Percentiles rank a stretch among this genome's conserved stretches.
phyloP scores from a whole-genome alignment of 2,888 invertebrate genomes.

The Philaethria dido region DNA sequence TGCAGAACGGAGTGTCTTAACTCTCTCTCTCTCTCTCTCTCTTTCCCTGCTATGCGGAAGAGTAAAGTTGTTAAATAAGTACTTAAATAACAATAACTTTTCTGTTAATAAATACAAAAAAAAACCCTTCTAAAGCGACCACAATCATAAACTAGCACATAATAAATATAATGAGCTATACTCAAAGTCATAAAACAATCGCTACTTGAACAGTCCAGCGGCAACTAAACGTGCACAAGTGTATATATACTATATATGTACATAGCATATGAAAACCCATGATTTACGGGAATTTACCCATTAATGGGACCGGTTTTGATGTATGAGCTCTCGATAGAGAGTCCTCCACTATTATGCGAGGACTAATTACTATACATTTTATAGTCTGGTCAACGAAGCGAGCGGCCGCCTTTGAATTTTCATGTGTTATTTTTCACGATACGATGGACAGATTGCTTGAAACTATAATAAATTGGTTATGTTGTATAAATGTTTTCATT shows the following conservation, averaged over 20 bases:
- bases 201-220: slow-evolving; percentile 5
- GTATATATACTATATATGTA: background rate
- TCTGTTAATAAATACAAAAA: background rate
- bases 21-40: no score
- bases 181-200: slow-evolving; percentile 7
- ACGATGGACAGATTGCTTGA: slow-evolving; percentile 19
- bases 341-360: slow-evolving; percentile 40
- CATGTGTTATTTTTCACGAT: slow-evolving; percentile 33
- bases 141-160: background rate
- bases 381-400: slow-evolving; percentile 30
- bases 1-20: no score
- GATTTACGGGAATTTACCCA: slow-evolving; percentile 43
- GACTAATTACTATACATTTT: slow-evolving; percentile 40
- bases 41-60: no score
- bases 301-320: slow-evolving; percentile 37
- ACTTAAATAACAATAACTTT: no score
- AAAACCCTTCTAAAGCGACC: background rate
- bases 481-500: background rate
- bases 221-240: slow-evolving; percentile 7
- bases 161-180: background rate
- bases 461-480: slow-evolving; percentile 28
- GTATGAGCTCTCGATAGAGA: slow-evolving; percentile 40
- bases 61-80: no score
- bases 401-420: slow-evolving; percentile 36
- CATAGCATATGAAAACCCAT: background rate